Evolutionary conservation across 2,113 vertebrate genomes (phyloP).

Genomic region (Cathartes aura): DNA sequence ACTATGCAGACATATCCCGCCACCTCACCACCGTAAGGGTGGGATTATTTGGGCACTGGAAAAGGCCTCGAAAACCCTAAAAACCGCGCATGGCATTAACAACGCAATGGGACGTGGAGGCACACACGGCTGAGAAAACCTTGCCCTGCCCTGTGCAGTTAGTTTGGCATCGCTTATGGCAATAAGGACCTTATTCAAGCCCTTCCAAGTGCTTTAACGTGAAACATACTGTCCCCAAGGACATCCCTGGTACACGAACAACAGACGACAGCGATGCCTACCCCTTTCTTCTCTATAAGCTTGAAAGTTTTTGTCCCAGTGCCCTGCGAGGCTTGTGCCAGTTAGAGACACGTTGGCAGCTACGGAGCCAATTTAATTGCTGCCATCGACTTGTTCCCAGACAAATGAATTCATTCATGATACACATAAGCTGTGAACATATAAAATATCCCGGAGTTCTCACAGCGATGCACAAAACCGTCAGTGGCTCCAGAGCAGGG

Average conservation of each 20-base stretch:
- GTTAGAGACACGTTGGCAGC: background rate
- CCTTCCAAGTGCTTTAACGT: background rate
- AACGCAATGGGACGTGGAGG: accelerated
- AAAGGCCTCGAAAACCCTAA: background rate
- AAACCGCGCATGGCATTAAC: accelerated
- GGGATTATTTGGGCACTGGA: background rate
- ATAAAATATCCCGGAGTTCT: background rate
- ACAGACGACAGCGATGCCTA: background rate
- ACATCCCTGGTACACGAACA: background rate
- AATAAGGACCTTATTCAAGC: background rate
- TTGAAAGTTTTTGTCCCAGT: background rate
- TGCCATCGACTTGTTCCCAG: background rate
- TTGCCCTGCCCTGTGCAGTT: background rate
- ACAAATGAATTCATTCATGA: background rate
- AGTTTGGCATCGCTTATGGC: background rate
- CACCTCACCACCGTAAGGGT: background rate
- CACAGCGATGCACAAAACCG: background rate
- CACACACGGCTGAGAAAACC: background rate
- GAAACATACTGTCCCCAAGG: background rate
- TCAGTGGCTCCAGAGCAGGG: background rate
- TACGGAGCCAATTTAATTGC: background rate
- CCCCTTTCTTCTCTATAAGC: background rate
- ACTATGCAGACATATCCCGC: accelerated
- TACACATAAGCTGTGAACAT: background rate
- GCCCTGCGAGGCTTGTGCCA: background rate